phyloP scores from a whole-genome alignment of 2,888 invertebrate genomes.

The Lymantria monacha region DNA sequence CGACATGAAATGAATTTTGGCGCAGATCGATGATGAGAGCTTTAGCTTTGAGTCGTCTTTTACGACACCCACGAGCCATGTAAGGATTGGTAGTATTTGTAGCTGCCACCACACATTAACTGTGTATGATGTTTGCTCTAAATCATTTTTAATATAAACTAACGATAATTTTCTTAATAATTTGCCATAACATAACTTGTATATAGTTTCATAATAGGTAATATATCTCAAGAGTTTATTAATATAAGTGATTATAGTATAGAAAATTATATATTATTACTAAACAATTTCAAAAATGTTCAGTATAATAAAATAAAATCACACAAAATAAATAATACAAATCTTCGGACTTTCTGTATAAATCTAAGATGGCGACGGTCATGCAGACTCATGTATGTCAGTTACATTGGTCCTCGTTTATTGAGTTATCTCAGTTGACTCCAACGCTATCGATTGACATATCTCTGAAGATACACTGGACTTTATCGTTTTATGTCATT shows the following conservation, averaged over 20 bases:
- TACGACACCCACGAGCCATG: too few relatives aligned
- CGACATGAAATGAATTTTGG: too few relatives aligned
- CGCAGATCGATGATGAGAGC: too few relatives aligned
- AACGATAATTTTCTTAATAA: not conserved
- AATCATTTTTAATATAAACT: not conserved
- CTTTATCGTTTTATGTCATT: constrained; percentile 28
- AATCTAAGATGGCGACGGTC: constrained; percentile 40
- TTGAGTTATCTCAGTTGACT: constrained; percentile 49
- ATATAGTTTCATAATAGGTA: too few relatives aligned
- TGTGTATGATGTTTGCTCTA: too few relatives aligned
- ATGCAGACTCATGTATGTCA: constrained; percentile 24
- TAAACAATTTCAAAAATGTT: not conserved
- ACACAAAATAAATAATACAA: not conserved
- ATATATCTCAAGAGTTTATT: not conserved
- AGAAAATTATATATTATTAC: not conserved
- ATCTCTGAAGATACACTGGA: constrained; percentile 20
- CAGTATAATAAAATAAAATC: not conserved
- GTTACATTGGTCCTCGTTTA: constrained; percentile 34
- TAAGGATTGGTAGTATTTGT: too few relatives aligned
- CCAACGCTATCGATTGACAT: constrained; percentile 26
- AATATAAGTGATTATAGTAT: not conserved
- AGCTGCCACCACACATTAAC: too few relatives aligned
- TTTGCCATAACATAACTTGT: too few relatives aligned
- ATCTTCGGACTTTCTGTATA: constrained; percentile 2
- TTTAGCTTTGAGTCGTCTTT: too few relatives aligned